Conservation (phyloP, 2,888 invertebrate species). For the Ophion ellenae region DNA sequence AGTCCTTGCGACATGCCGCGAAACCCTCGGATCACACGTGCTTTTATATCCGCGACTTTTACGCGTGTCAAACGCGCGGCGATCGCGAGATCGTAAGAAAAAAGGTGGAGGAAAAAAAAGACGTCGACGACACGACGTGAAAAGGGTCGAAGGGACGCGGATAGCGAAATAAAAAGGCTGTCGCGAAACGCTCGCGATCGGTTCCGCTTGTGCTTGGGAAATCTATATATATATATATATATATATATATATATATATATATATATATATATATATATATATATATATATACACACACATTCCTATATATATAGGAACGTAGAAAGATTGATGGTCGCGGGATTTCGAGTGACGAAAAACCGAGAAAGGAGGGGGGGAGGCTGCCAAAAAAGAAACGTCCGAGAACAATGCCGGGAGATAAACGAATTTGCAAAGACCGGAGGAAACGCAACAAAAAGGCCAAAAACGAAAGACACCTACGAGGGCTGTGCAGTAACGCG, state of each 20-base stretch:
- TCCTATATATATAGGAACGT: constrained; percentile 32
- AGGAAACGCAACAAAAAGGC: constrained; percentile 30
- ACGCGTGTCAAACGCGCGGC: constrained; percentile 55
- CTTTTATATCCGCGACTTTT: constrained; percentile 60
- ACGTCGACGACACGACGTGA: background rate
- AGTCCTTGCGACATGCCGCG: constrained; percentile 7
- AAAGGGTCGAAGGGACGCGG: background rate
- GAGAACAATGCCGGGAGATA: background rate
- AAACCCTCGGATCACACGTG: constrained; percentile 37
- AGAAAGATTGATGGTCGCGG: constrained; percentile 50
- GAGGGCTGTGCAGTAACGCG: constrained; percentile 57
- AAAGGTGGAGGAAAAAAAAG: background rate
- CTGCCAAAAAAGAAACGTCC: constrained; percentile 1
- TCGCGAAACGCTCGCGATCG: constrained; percentile 39
- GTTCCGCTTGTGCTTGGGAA: background rate
- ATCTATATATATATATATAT: too few species aligned
- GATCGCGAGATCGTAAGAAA: constrained; percentile 14
- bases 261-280: too few species aligned
- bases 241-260: too few species aligned
- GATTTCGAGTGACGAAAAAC: constrained; percentile 39
- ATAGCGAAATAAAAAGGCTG: constrained; percentile 21
- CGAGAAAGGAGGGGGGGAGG: background rate
- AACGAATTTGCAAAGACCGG: constrained; percentile 34
- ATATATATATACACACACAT: too few species aligned
- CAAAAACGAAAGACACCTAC: constrained; percentile 19